Evolutionary conservation across 1,140 invertebrate genomes (phyloP), one percentile per base, ranked within the genome.

Genomic region (Drosophila sechellia): DNA sequence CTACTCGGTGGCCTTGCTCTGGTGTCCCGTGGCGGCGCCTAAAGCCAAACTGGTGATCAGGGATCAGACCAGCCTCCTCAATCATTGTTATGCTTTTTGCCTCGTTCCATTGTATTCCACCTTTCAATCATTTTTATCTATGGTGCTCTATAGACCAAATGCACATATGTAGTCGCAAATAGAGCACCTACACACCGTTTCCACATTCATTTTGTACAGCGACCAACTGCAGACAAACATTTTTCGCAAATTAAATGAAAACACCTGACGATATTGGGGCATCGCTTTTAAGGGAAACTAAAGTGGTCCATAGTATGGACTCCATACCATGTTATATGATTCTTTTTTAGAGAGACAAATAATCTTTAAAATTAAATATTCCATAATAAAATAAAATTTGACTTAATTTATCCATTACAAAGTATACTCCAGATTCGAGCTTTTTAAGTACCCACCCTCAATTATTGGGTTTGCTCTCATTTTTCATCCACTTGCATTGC

Each of bases 211-310:
- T 50, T 77, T 75, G 52, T 53, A 22, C 60, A 73, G 20, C 46
- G 40, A 34, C 39, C 43, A 59, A 39, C 58, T 77, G 68, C 58
- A 74, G 79, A 59, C 81, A 87, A 91, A 90, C 90, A 89, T 85
- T 89, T 91, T 78, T 89, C 72, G 72, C 86, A 91, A 91, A 91
- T 91, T 87, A 89, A 91, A 91, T 89, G 90, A 91, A 91, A 91
- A 91, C 90, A 91, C 81, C 90, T 90, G 90, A 84, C 77, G 79
- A 77, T 79, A 61, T 77, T 78, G 59, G 63, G 55, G 74, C 58
- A 40, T 17, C 49, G 25, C 22, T 31, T 31, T 8, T 31, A 31
- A 13, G 54, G 11, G 34, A 59, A 20, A 13, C 11, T 17, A 13
- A 35, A 35, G 34, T 31, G 17, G 17, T 17, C 17, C 17, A 17